Base-by-base conservation (phyloP, 2,113 vertebrate genomes). In the Carollia perspicillata region DNA sequence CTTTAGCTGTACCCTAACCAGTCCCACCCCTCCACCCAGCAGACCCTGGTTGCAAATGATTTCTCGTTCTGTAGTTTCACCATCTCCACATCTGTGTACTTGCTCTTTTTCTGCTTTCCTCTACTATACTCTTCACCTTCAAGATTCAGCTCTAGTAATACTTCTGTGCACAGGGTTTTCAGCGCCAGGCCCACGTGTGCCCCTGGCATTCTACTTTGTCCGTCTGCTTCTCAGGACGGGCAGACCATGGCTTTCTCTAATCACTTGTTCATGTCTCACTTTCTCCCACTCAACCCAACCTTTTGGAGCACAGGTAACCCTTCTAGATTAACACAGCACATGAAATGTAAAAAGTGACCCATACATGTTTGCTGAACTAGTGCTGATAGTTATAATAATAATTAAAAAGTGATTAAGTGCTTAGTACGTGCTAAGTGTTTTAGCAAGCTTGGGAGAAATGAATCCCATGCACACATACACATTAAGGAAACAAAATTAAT, bases 371-470 rank as follows among this genome's bases (percentile, higher is more conserved):
- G 16, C 72, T 71, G 18, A 66, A 37, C 71, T 75, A 75, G 13
- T 69, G 13, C 20, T 89, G 4, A 22, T 53, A 47, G 74, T 74
- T 79, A 11, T 35, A 40, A 22, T 75, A 55, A 68, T 26, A 40
- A 33, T 79, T 66, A 65, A 47, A 84, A 68, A 28, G 35, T 51
- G 8, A 42, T 11, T 47, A 72, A 44, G 11, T 91, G 9, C 13
- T 92, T 85, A 37, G 1, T 33, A 9, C 51, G n/a, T 66, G 18
- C 6, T n/a, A 26, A 37, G 42, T 42, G 30, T 77, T 80, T 78
- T 77, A 77, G 2, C 10, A 86, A 89, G 37, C 74, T 71, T n/a
- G 4, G n/a, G 35, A 75, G 83, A 89, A 88, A 90, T 58, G 17
- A 1, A 18, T 47, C 28, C 20, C 1, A 83, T 8, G 55, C 20